Base-by-base conservation (phyloP, 2,888 invertebrate species). In the Salticus scenicus region DNA sequence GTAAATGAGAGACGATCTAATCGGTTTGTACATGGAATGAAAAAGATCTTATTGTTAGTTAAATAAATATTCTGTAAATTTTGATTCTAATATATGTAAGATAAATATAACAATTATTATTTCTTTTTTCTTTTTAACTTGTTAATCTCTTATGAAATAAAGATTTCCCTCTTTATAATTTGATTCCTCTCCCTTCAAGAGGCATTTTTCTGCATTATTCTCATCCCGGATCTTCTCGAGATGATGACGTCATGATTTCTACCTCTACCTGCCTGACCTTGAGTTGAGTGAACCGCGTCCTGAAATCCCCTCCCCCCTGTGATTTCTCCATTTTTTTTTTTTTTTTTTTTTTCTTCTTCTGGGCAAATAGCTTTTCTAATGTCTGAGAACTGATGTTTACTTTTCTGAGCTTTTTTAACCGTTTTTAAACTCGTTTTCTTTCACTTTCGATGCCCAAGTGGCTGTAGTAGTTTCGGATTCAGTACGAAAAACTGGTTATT, bases 251-350 rank as follows among this genome's bases (percentile, higher is more conserved):
- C 20, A 57, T 17, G 12, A 24, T 17, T 24, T 12, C 57, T 57
- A 57, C 57, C 57, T 57, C 57, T 57, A 57, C 57, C 57, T 57
- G 57, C 24, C 57, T 57, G 57, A 57, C 57, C 57, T 57, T 57
- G 57, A 57, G 57, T 57, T 57, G 57, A 57, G 57, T 57, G 57
- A 57, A 57, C 57, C 57, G 57, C 57, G 57, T 57, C 57, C 57
- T 57, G 57, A 5, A 20, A 57, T 24, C 24, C 57, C 57, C 57
- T 12, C 12, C 12, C 57, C 57, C 57, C 57, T 17, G 4, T 17
- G 7, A 1, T 2, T 10, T 17, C 17, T 47, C 17, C 17, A 7
- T 47, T 5, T 17, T 47, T 17, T 47, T 47, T 17, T 12, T 14
- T 5, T n/a, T 17, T n/a, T 57, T 57, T 57, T 57, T 17, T 24